Evolutionary conservation across 2,888 invertebrate genomes (phyloP), one percentile per base, ranked within the genome.

Genomic region (Cerceris rybyensis): DNA sequence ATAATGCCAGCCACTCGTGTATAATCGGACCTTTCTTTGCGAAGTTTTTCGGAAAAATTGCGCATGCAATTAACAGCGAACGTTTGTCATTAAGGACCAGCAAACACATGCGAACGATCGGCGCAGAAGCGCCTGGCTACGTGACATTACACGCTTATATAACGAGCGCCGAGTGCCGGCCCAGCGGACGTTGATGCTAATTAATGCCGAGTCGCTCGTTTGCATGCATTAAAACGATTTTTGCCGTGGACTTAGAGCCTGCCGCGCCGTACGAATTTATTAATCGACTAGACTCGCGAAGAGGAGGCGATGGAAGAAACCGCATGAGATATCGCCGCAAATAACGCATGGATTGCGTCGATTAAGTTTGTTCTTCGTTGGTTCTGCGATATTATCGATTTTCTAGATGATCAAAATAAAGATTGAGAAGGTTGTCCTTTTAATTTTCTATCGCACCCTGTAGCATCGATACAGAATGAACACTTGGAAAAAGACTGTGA

Each of bases 181-280:
- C 49, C 70, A 28, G 28, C 28, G 28, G 73, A 82, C 80, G 79
- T 86, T 87, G 86, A 88, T 76, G 85, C 81, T 88, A 86, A 88
- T 87, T 83, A 83, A 87, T 82, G 81, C 78, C 72, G 81, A 85
- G 82, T 61, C 75, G 68, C 63, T 83, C 82, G 78, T 86, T 84
- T 80, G 81, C 83, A 81, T 81, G 76, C 83, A 74, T 82, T 81
- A 80, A 79, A 82, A 84, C 70, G 82, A 83, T 80, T 85, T 85
- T 82, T 85, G 60, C 78, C 79, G 58, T 70, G 77, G 74, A 77
- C 75, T 76, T 67, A 71, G 72, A 75, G 80, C 75, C 55, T 65
- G 59, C 57, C 69, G 65, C 46, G 80, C 67, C 60, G 75, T 82
- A 85, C 86, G 83, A 82, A 84, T 85, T 84, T 81, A 86, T 88